phyloP scores from a whole-genome alignment of 2,888 invertebrate genomes.

The Lithophane leautieri region DNA sequence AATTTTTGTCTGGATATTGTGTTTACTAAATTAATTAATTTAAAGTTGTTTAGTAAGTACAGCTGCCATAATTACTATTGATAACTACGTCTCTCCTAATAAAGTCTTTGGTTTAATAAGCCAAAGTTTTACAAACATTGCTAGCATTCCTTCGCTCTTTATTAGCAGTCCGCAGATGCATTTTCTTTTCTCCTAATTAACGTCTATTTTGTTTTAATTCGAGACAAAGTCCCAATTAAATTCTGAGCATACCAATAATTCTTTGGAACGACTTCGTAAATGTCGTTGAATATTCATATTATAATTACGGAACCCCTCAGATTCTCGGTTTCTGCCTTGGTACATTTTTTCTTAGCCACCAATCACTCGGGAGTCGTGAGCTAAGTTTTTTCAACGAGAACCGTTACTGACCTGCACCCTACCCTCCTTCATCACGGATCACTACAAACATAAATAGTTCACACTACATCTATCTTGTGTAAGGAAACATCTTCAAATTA shows the following conservation, averaged over 20 bases:
- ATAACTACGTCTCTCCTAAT: conserved; percentile 23
- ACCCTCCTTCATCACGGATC: conserved; percentile 65
- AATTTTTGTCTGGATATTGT: neutral
- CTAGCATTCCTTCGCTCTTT: conserved; percentile 25
- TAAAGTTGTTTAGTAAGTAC: neutral
- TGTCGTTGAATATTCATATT: conserved; percentile 40
- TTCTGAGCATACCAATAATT: conserved; percentile 36
- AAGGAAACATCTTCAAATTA: conserved; percentile 32
- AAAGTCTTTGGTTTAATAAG: conserved; percentile 37
- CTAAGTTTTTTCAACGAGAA: conserved; percentile 81
- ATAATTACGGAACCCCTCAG: conserved; percentile 67
- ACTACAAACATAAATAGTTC: conserved; percentile 60
- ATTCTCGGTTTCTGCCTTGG: conserved; percentile 65
- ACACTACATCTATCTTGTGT: conserved; percentile 63
- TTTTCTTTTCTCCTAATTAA: conserved; percentile 37
- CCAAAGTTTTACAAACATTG: conserved; percentile 8
- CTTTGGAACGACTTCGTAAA: conserved; percentile 28
- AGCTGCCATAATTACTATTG: conserved; percentile 18
- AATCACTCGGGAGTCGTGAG: conserved; percentile 86
- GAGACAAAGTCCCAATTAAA: conserved; percentile 48
- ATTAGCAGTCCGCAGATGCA: conserved; percentile 29
- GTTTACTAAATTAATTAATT: neutral
- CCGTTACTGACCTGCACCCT: conserved; percentile 82
- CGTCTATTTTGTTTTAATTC: conserved; percentile 31
- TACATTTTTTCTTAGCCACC: conserved; percentile 79